Evolutionary conservation across 2,797 vertebrate species (phyloP).

Genomic region (Nyctibius grandis): DNA sequence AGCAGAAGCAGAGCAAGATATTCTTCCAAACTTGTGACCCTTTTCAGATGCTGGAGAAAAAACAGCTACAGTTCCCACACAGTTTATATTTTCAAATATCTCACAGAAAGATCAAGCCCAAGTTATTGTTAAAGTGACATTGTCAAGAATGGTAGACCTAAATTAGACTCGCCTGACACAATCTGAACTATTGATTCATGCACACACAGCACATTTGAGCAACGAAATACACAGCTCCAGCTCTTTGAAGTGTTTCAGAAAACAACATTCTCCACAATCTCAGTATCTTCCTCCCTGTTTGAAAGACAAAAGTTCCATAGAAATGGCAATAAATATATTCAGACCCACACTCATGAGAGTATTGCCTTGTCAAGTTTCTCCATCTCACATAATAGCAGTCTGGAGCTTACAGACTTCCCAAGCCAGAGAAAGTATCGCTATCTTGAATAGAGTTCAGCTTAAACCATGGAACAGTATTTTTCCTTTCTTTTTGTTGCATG

Average conservation of each 20-base stretch:
- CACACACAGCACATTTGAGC: background rate
- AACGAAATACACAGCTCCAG: background rate
- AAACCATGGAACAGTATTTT: background rate
- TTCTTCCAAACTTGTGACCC: background rate
- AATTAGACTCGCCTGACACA: background rate
- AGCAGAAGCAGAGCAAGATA: background rate
- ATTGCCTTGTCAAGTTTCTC: background rate
- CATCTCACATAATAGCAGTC: background rate
- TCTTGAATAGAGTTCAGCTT: background rate
- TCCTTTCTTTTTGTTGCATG: background rate
- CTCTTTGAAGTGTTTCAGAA: background rate
- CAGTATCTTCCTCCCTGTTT: background rate
- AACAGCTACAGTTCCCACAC: background rate
- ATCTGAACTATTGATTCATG: background rate
- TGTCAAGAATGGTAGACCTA: background rate
- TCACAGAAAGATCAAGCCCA: background rate
- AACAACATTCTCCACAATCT: background rate
- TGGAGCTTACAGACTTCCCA: background rate
- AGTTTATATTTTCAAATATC: background rate
- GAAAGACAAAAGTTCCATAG: background rate
- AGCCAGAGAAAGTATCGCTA: background rate
- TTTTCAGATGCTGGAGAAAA: background rate
- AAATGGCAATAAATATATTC: background rate
- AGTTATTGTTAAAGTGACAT: background rate
- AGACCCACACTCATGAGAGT: fast-evolving